Base-by-base conservation (phyloP, 2,113 vertebrate species). In the Tricholaema leucomelas region DNA sequence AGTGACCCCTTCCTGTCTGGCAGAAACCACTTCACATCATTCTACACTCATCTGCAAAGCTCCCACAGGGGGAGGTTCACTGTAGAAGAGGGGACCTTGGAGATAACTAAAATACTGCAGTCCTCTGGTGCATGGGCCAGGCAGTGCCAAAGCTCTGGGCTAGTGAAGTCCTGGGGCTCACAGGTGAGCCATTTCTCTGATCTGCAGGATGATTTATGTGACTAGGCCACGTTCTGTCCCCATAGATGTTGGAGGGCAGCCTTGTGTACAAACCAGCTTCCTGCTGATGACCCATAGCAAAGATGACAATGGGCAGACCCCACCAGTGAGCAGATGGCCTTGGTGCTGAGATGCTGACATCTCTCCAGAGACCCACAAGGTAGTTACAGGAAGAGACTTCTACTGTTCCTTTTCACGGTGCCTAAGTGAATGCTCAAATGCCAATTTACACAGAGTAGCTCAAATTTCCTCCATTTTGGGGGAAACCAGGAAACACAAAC, bases 41-140 rank as follows among this genome's bases (percentile, higher is more conserved):
- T 80, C 60, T 81, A 23, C 35, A 20, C 59, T 35, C 14, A 28
- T 30, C 27, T 15, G 14, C 17, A 67, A 28, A 58, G 66, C 20
- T n/a, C 12, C 54, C 20, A 6, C 54, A 48, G 0, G 0, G 0
- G 38, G 20, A 77, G 33, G 35, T 55, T 89, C 16, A 24, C 66
- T 63, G 61, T 59, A 59, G 46, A 50, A 79, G 58, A 73, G 65
- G 48, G 72, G 5, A 19, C 46, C 63, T 33, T 65, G 28, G 31
- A 87, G 40, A 40, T 18, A 67, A 36, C 27, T 23, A 9, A 56
- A 73, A 3, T 55, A 40, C 42, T 81, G 44, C 58, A 48, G 55
- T 54, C 54, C 72, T 67, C 25, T 69, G 77, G 40, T 76, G 36
- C 25, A 55, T 9, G 23, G 55, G 69, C 30, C 30, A 28, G n/a